Evolutionary conservation across 2,888 invertebrate genomes (phyloP), one percentile per base, ranked within the genome.

Genomic region (Cremastobaeus sp.): DNA sequence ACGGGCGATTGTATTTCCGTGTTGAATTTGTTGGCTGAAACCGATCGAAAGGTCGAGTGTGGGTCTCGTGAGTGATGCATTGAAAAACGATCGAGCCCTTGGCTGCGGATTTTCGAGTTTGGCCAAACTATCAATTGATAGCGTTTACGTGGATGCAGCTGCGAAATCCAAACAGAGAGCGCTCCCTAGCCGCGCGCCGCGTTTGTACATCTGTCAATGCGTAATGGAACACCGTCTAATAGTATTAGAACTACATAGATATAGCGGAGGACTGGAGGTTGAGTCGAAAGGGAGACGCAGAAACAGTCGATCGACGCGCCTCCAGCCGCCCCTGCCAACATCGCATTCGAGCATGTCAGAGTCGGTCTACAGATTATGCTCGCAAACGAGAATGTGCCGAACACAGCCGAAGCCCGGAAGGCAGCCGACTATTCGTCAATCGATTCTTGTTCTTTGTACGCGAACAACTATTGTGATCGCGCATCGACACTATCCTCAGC

Each of bases 221-320:
- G 87, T 87, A 87, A 87, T 84, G 83, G 86, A 86, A 87, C 85
- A 87, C 87, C 84, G 81, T 77, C 83, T 87, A 87, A 87, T 87
- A 86, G 85, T 83, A 87, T 87, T 87, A 87, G 85, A 84, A 86
- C 84, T 83, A 80, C 83, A 84, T 82, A 84, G 77, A 70, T 70
- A 71, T 71, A 64, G 52, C 35, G 65, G 64, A 64, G n/a, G 62
- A 35, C 65, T 54, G 32, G 70, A 54, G 41, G 39, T n/a, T n/a
- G n/a, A 17, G 62, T 21, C 54, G 47, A 47, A 50, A 54, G 64
- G 45, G 59, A 34, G 48, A 70, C 39, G 57, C 25, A 57, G 70
- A 57, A 60, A 72, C 65, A 62, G 70, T 74, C 76, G 71, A 71
- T 76, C 64, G 54, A 54, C 74, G 55, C 71, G 70, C 74, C 74